phyloP scores from a whole-genome alignment of 2,113 vertebrate genomes.

The Anser cygnoides region DNA sequence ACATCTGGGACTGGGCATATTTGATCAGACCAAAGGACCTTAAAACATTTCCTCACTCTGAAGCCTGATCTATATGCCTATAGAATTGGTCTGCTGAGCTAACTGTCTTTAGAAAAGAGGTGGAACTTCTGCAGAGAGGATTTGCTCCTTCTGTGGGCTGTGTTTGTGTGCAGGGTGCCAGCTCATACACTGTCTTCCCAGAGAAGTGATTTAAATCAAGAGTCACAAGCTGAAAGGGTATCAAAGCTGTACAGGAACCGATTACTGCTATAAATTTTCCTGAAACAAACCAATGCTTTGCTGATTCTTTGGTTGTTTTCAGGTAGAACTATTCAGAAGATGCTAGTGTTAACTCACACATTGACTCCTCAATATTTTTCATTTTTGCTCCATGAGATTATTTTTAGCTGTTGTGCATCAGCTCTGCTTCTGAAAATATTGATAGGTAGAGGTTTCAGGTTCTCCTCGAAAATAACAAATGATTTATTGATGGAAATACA shows the following conservation, averaged over 20 bases:
- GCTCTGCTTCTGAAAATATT: constrained; percentile 42
- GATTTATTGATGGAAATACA: constrained; percentile 2
- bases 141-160: constrained; percentile 33
- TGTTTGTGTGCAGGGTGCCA: not conserved
- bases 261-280: constrained; percentile 69
- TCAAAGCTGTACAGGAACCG: constrained; percentile 63
- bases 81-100: not conserved
- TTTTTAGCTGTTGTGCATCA: constrained; percentile 52
- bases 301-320: constrained; percentile 61
- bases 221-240: constrained; percentile 22
- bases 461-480: not conserved
- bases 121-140: constrained; percentile 29
- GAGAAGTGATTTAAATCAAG: constrained; percentile 30
- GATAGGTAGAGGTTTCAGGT: not conserved
- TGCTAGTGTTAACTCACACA: constrained; percentile 41
- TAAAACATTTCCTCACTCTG: not conserved
- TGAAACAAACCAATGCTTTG: constrained; percentile 57
- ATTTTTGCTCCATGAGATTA: constrained; percentile 38
- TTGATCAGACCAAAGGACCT: not conserved
- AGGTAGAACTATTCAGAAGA: constrained; percentile 47
- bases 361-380: constrained; percentile 54
- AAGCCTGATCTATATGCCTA: not conserved
- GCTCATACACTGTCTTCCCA: not conserved
- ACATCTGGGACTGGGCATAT: not conserved
- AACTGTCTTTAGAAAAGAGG: not conserved